These are phyloP conservation scores for Busseola fusca DNA, from an alignment of 2,888 invertebrate genomes.

Conservation along the genomic window DNA sequence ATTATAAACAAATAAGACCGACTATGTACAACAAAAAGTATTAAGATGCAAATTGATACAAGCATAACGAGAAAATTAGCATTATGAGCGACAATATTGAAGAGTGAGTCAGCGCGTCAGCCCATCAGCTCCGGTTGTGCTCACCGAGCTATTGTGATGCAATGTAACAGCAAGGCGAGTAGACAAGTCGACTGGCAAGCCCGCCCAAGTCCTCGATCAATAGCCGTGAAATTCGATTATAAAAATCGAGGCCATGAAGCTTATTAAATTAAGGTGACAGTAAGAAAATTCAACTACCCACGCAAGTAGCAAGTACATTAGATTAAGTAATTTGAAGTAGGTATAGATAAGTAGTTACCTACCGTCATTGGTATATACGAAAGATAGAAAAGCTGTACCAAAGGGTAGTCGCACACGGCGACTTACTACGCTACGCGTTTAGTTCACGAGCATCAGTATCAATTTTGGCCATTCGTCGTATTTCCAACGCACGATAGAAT, in stretches of 20 bases:
- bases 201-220: conserved; percentile 86
- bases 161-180: conserved; percentile 69
- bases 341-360: not conserved
- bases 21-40: conserved; percentile 77
- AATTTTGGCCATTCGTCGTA: not conserved
- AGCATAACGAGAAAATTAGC: conserved; percentile 86
- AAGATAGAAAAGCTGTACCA: conserved; percentile 4
- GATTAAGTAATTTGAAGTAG: not conserved
- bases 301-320: conserved; percentile 19
- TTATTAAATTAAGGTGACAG: conserved; percentile 66
- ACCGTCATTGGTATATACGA: not conserved
- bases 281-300: conserved; percentile 48
- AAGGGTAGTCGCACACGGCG: not conserved
- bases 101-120: conserved; percentile 84
- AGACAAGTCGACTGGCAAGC: conserved; percentile 81
- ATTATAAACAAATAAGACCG: conserved; percentile 67
- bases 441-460: not conserved
- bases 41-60: conserved; percentile 88
- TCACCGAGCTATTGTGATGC: conserved; percentile 77
- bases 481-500: not conserved
- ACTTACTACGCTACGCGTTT: not conserved
- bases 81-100: conserved; percentile 86
- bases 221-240: conserved; percentile 85
- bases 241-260: conserved; percentile 70
- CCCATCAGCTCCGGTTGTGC: conserved; percentile 81